Conservation (phyloP, 1,140 invertebrate genomes). For the Apis laboriosa region DNA sequence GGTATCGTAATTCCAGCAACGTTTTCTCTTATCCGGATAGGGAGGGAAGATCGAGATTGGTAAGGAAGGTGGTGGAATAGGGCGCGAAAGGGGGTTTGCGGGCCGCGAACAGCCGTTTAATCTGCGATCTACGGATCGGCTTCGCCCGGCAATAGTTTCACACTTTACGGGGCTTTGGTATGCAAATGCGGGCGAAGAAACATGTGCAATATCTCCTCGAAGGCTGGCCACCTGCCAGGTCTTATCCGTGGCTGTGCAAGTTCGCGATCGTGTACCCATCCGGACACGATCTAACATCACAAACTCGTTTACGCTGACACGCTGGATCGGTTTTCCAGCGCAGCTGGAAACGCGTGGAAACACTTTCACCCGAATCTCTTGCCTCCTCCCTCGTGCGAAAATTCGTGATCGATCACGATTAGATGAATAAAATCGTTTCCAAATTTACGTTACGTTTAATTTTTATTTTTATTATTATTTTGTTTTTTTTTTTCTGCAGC, state of each 20-base stretch:
- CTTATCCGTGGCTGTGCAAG: constrained; percentile 51
- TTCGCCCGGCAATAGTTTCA: constrained; percentile 73
- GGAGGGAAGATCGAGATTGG: no score
- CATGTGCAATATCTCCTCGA: constrained; percentile 71
- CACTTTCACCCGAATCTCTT: not conserved
- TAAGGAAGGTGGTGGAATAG: not conserved
- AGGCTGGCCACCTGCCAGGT: constrained; percentile 71
- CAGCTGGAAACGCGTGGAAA: constrained; percentile 26
- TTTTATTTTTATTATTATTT: no score
- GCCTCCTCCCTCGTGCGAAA: not conserved
- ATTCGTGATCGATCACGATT: not conserved
- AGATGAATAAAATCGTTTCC: no score
- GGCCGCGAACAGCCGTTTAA: constrained; percentile 65
- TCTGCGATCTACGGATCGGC: constrained; percentile 71
- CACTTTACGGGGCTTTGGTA: constrained; percentile 71
- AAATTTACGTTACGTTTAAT: no score
- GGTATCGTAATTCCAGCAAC: constrained; percentile 5
- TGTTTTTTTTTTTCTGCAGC: constrained; percentile 1
- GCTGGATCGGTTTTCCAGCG: constrained; percentile 32
- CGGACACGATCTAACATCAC: constrained; percentile 40
- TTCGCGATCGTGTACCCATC: constrained; percentile 31
- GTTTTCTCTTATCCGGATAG: constrained; percentile 2
- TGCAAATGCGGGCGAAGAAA: constrained; percentile 73
- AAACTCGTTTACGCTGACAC: constrained; percentile 53
- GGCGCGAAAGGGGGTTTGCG: constrained; percentile 17